phyloP scores from a whole-genome alignment of 2,113 vertebrate species.

The Mus musculus region GRCm39 chr3:99851001-99851500 shows the following conservation, averaged over 20 bases:
- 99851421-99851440: not conserved
- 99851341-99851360: not conserved
- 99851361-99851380: not conserved
- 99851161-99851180: no score
- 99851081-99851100: not conserved
- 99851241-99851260: not conserved
- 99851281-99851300: not conserved
- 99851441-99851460: not conserved
- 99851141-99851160: no score
- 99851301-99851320: not conserved
- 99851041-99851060: not conserved
- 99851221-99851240: not conserved
- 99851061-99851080: not conserved
- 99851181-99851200: not conserved
- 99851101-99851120: not conserved
- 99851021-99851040: conserved; percentile 12
- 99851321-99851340: not conserved
- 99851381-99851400: not conserved
- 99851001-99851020: not conserved
- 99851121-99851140: no score
- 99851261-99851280: not conserved
- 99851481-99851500: not conserved
- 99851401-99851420: not conserved
- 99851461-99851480: conserved; percentile 7
- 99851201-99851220: not conserved